Evolutionary conservation across 2,797 vertebrate genomes (phyloP).

Genomic region (Discoglossus pictus): DNA sequence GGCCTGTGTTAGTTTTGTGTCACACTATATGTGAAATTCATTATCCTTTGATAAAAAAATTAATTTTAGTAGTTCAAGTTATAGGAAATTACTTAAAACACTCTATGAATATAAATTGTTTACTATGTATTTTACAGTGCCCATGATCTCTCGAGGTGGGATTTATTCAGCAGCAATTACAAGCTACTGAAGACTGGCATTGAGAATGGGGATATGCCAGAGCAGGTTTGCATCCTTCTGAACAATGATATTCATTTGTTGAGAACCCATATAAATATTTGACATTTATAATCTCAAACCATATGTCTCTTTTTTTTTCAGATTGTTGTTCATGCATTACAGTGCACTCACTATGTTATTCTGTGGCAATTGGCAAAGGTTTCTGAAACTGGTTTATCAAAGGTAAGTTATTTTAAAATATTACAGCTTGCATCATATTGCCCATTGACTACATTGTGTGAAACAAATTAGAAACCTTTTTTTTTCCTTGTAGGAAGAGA

Average conservation of each 20-base stretch:
- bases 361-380: conserved; percentile 96
- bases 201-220: conserved; percentile 98
- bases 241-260: too few relatives aligned
- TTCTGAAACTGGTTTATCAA: conserved; percentile 91
- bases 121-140: conserved; percentile 74
- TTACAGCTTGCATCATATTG: neutral
- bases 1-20: too few relatives aligned
- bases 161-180: conserved; percentile 98
- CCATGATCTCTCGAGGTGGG: conserved; percentile 97
- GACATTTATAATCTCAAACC: conserved; percentile 3
- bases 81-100: too few relatives aligned
- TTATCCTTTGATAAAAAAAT: too few relatives aligned
- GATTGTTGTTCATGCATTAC: conserved; percentile 97
- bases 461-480: conserved; percentile 23
- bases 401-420: conserved; percentile 72
- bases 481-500: conserved; percentile 80
- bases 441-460: neutral
- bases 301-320: conserved; percentile 66
- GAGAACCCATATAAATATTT: conserved; percentile 41
- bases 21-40: too few relatives aligned
- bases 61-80: too few relatives aligned
- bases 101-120: neutral
- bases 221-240: conserved; percentile 89
- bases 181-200: conserved; percentile 97
- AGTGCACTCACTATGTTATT: conserved; percentile 98